Evolutionary conservation across 2,797 vertebrate species (phyloP).

Genomic region (Eidolon dupreanum): DNA sequence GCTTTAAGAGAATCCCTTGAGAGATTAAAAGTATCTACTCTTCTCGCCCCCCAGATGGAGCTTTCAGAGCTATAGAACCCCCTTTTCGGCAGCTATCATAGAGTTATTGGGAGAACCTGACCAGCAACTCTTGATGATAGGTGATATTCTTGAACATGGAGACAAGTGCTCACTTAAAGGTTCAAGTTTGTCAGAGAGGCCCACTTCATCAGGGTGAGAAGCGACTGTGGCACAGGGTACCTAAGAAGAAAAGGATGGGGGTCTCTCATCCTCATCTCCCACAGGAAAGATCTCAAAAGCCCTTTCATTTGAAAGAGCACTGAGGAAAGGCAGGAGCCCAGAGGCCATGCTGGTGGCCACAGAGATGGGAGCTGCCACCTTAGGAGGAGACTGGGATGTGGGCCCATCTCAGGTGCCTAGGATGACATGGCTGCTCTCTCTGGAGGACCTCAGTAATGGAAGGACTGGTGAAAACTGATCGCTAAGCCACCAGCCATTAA

Average conservation of each 20-base stretch:
- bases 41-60: not conserved
- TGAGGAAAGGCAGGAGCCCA: not conserved
- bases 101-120: not conserved
- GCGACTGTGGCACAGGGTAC: not conserved
- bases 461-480: not conserved
- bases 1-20: not conserved
- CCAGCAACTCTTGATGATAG: not conserved
- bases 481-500: not conserved
- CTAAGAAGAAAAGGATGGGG: not conserved
- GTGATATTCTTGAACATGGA: not conserved
- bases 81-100: not conserved
- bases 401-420: not conserved
- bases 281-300: not conserved
- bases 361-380: not conserved
- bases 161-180: not conserved
- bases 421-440: not conserved
- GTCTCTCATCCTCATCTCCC: not conserved
- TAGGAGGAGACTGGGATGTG: not conserved
- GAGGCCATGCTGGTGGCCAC: not conserved
- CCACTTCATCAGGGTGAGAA: not conserved
- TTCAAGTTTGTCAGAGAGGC: not conserved
- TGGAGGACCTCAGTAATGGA: not conserved
- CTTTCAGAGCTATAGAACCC: not conserved
- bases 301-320: not conserved
- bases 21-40: not conserved